These are phyloP conservation scores for Tinea pellionella DNA, from an alignment of 2,888 invertebrate species.

Conservation along the genomic window DNA sequence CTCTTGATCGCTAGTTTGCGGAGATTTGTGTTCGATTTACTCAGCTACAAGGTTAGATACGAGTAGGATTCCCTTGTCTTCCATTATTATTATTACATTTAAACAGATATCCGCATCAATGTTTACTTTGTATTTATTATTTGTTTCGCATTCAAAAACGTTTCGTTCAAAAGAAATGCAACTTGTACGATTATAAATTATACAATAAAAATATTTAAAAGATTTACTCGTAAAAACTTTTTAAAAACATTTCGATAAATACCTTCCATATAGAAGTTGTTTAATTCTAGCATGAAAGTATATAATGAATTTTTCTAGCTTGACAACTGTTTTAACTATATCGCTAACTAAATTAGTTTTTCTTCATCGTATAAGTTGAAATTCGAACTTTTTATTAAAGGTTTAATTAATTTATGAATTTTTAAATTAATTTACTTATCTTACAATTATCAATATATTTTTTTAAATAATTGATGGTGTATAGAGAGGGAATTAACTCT, in stretches of 20 bases:
- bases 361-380: too few species aligned
- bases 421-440: too few species aligned
- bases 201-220: background rate
- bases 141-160: background rate
- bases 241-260: too few species aligned
- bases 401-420: too few species aligned
- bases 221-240: too few species aligned
- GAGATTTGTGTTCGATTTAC: slow-evolving; percentile 9
- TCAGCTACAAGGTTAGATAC: background rate
- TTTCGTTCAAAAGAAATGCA: background rate
- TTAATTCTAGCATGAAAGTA: background rate
- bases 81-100: background rate
- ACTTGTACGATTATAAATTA: background rate
- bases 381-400: too few species aligned
- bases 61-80: slow-evolving; percentile 1
- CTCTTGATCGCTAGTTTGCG: slow-evolving; percentile 9
- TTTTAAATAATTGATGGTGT: too few species aligned
- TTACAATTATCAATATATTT: too few species aligned
- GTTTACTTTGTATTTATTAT: background rate
- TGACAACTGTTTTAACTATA: background rate
- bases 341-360: too few species aligned
- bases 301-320: background rate
- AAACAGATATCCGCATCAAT: background rate
- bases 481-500: background rate
- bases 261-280: too few species aligned